Percentiles rank a stretch among this genome's conserved stretches.
phyloP scores from a whole-genome alignment of 2,888 invertebrate species.

The Tuberolachnus salignus region DNA sequence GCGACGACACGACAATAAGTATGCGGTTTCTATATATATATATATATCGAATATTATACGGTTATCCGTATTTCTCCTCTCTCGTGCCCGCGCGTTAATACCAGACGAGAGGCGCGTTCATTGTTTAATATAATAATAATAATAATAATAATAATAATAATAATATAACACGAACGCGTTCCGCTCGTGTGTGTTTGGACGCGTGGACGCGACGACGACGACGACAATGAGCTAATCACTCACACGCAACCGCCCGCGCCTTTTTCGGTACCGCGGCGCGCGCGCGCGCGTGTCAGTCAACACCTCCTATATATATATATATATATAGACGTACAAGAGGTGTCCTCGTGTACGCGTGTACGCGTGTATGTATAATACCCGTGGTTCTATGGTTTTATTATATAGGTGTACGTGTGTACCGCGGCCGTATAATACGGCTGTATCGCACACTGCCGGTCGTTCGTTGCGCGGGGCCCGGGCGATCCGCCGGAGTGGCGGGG shows the following conservation, averaged over 20 bases:
- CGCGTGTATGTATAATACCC: not conserved
- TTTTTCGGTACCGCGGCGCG: conserved; percentile 22
- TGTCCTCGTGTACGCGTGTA: not conserved
- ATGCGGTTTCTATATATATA: conserved; percentile 10
- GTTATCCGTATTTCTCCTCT: not conserved
- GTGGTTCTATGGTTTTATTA: conserved; percentile 15
- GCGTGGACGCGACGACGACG: not conserved
- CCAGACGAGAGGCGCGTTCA: conserved; percentile 33
- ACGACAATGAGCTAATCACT: conserved; percentile 47
- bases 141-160: no score
- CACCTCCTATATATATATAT: not conserved
- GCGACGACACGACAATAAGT: not conserved
- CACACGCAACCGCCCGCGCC: conserved; percentile 42
- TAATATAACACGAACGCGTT: conserved; percentile 4
- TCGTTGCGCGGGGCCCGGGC: not conserved
- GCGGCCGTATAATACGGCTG: not conserved
- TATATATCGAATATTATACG: not conserved
- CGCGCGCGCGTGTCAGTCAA: conserved; percentile 20
- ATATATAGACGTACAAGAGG: not conserved
- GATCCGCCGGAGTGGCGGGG: conserved; percentile 14
- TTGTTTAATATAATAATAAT: conserved; percentile 47
- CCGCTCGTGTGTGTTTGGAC: conserved; percentile 29
- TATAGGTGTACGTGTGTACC: not conserved
- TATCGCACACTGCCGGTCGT: not conserved
- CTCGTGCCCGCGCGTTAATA: no score